phyloP scores from a whole-genome alignment of 1,140 invertebrate species.

The Ostrea denselamellosa region DNA sequence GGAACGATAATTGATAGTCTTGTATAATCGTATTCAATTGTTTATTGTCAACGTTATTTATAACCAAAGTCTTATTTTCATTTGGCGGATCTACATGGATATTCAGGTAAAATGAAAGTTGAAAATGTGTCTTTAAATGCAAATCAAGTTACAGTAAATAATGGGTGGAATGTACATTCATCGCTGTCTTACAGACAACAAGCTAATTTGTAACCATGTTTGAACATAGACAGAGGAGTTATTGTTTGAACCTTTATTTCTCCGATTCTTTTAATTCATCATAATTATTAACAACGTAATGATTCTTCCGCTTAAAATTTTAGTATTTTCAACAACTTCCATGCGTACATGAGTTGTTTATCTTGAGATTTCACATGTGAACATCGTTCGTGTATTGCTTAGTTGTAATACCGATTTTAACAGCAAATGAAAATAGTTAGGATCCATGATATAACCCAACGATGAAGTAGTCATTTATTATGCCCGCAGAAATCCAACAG shows the following conservation, averaged over 20 bases:
- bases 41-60: neutral
- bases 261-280: neutral
- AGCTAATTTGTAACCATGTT: too few species aligned
- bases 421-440: neutral
- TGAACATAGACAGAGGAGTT: too few species aligned
- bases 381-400: neutral
- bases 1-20: neutral
- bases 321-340: too few species aligned
- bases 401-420: neutral
- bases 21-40: neutral
- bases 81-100: neutral
- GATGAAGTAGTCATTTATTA: neutral
- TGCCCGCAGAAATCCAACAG: neutral
- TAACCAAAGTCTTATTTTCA: neutral
- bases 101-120: too few species aligned
- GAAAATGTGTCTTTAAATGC: too few species aligned
- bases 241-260: neutral
- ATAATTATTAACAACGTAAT: conserved; percentile 6
- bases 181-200: too few species aligned
- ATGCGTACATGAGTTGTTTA: neutral
- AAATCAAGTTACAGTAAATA: too few species aligned
- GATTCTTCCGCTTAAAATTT: neutral
- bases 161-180: too few species aligned
- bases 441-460: neutral
- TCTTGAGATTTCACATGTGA: neutral